Conservation (phyloP, 2,888 invertebrate genomes). For the Dilophus febrilis region DNA sequence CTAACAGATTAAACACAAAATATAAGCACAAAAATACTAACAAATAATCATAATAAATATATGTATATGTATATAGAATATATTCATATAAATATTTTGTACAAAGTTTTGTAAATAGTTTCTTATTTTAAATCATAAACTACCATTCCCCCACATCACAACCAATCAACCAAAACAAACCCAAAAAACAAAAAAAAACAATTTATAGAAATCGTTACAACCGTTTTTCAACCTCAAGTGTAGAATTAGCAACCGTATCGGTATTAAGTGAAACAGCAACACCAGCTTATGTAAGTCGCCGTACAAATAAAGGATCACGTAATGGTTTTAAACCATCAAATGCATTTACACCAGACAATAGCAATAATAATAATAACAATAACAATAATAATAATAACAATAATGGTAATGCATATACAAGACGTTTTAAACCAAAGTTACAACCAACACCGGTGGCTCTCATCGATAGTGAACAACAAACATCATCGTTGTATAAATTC, state of each 20-base stretch:
- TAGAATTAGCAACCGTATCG: slow-evolving; percentile 47
- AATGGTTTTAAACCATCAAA: slow-evolving; percentile 19
- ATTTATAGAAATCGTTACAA: slow-evolving; percentile 34
- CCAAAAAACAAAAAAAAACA: not conserved
- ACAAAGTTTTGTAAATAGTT: not conserved
- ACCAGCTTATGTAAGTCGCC: slow-evolving; percentile 32
- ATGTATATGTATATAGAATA: too few species aligned
- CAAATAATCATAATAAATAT: too few species aligned
- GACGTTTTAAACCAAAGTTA: slow-evolving; percentile 52
- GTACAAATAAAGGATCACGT: slow-evolving; percentile 34
- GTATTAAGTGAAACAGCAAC: slow-evolving; percentile 39
- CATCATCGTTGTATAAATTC: slow-evolving; percentile 57
- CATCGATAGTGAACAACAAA: slow-evolving; percentile 36
- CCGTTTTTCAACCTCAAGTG: slow-evolving; percentile 24
- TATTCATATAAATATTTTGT: too few species aligned
- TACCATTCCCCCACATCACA: too few species aligned
- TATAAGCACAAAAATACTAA: too few species aligned
- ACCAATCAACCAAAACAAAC: not conserved
- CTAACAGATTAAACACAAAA: too few species aligned
- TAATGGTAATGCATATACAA: slow-evolving; percentile 29
- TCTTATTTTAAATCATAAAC: too few species aligned
- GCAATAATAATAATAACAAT: slow-evolving; percentile 15
- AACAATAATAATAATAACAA: slow-evolving; percentile 15
- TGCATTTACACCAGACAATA: slow-evolving; percentile 15
- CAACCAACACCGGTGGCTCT: slow-evolving; percentile 33